Evolutionary conservation across 2,797 vertebrate species (phyloP), one percentile per base, ranked within the genome.

Genomic region (Halcyon badia): DNA sequence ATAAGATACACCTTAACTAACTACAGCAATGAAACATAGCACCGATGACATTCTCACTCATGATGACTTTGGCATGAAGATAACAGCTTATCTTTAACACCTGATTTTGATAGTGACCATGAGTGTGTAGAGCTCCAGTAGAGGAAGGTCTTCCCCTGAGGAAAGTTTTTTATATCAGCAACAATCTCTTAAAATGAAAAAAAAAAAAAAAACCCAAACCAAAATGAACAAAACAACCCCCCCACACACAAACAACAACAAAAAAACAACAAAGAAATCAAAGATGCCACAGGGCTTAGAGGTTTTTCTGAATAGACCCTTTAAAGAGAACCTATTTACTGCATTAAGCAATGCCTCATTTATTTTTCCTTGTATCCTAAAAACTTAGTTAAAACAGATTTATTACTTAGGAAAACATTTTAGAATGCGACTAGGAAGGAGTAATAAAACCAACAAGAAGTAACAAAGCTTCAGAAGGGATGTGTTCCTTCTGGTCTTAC

Each of bases 21-120:
- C 13, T 49, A 21, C 11, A 57, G 28, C 39, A 73, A 12, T 4
- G 10, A 56, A 71, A 39, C 11, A 31, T 0, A 0, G 16, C 21
- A 37, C n/a, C 57, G 30, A 16, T 64, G n/a, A 62, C 20, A 31
- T 68, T 90, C 64, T 61, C 24, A 41, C 26, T 73, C 16, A 16
- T 2, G 7, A 10, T 86, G 87, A 69, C 35, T 69, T 61, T 19
- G 68, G 42, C 54, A 37, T 1, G 2, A 77, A n/a, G 25, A 5
- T 10, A 60, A 39, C 4, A 31, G 48, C 57, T 81, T 48, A 15
- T 24, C 25, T 58, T 68, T 17, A 41, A 77, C 5, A 19, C 6
- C 21, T 44, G 5, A 37, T 77, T 68, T 77, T 24, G 48, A 0
- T 14, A 9, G 16, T 42, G n/a, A 70, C 20, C n/a, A 66, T 0